Percentiles rank a stretch among this genome's conserved stretches.
These are phyloP conservation scores for Trichosurus vulpecula DNA, from an alignment of 2,797 vertebrate genomes.

Conservation along the genomic window DNA sequence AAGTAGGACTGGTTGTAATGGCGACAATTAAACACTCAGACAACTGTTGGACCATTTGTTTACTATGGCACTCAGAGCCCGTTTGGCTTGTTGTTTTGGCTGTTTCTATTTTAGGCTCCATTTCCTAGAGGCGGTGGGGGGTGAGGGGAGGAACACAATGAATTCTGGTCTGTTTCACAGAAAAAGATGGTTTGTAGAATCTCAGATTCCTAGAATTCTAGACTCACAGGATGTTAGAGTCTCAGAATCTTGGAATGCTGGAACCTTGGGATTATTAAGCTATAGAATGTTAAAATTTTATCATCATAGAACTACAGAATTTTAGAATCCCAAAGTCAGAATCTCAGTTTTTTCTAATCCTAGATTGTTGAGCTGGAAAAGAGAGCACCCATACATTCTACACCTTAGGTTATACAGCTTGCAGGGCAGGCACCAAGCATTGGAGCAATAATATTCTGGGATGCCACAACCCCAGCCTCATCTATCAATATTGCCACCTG, in stretches of 20 bases:
- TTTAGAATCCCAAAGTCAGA: not conserved
- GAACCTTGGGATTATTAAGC: not conserved
- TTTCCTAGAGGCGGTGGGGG: constrained; percentile 65
- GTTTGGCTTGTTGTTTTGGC: constrained; percentile 71
- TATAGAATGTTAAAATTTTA: not conserved
- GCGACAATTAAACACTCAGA: constrained; percentile 61
- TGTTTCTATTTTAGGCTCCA: constrained; percentile 72
- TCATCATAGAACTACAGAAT: not conserved
- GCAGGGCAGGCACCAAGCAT: not conserved
- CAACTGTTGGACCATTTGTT: constrained; percentile 69
- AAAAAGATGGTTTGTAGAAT: constrained; percentile 57
- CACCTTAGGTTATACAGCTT: not conserved
- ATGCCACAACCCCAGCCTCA: not conserved
- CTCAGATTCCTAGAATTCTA: constrained; percentile 60
- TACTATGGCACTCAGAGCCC: constrained; percentile 70
- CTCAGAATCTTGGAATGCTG: not conserved
- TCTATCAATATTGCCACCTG: not conserved
- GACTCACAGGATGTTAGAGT: constrained; percentile 54
- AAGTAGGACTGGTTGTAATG: constrained; percentile 62
- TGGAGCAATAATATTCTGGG: not conserved
- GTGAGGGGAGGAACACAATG: constrained; percentile 47
- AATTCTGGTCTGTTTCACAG: constrained; percentile 69
- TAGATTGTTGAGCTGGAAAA: not conserved
- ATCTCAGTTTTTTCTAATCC: not conserved
- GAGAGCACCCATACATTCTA: not conserved